Evolutionary conservation across 1,140 invertebrate species (phyloP).

Genomic region (Marisa cornuarietis): DNA sequence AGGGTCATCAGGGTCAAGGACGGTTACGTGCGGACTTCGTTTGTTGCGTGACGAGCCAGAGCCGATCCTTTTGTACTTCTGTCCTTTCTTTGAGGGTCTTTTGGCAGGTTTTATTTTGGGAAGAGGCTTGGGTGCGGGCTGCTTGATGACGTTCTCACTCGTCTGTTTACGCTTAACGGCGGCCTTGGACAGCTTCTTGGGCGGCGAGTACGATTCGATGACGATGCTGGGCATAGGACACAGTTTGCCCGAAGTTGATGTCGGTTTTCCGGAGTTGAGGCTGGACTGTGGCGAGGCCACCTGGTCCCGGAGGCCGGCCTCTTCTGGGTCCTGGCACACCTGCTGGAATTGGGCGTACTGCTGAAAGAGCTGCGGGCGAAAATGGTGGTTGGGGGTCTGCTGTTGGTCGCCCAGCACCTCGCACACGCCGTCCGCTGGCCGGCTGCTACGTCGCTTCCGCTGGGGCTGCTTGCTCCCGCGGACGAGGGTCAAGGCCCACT

Average conservation of each 20-base stretch:
- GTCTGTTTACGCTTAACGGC: too few relatives aligned
- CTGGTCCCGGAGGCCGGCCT: background rate
- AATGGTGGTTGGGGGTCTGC: background rate
- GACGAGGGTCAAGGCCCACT: conserved; percentile 28
- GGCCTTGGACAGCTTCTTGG: too few relatives aligned
- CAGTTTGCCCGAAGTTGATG: background rate
- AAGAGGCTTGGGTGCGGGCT: too few relatives aligned
- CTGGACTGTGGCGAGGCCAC: conserved; percentile 12
- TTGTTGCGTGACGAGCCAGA: background rate
- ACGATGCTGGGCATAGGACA: conserved; percentile 21
- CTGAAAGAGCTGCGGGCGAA: background rate
- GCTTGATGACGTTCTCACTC: too few relatives aligned
- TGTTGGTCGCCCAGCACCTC: background rate
- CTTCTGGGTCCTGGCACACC: conserved; percentile 5
- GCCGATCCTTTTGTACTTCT: background rate
- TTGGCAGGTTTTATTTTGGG: too few relatives aligned
- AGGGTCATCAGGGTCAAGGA: conserved; percentile 16
- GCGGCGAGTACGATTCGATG: conserved; percentile 18
- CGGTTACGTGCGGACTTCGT: conserved; percentile 11
- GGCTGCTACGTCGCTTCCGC: background rate
- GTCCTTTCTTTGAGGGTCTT: background rate
- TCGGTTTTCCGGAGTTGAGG: conserved; percentile 22
- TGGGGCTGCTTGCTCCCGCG: background rate
- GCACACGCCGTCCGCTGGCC: background rate
- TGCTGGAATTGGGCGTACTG: background rate